Evolutionary conservation across 2,113 vertebrate genomes (phyloP), one percentile per base, ranked within the genome.

Genomic region (Saguinus imperator): DNA sequence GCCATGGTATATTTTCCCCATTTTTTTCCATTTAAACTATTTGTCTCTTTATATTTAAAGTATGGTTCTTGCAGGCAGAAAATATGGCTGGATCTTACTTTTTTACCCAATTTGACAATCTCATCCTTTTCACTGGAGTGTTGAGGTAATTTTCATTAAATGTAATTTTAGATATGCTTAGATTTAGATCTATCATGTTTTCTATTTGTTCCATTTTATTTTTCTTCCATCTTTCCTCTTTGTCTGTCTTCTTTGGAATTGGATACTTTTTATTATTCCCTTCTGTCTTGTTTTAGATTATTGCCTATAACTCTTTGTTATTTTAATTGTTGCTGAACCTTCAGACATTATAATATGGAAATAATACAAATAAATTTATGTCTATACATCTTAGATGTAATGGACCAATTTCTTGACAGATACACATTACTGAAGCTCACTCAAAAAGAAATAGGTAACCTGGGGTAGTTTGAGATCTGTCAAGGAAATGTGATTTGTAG

Each of bases 141-240:
- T 64, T 70, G 14, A 86, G 29, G 55, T 70, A 35, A 86, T 86
- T 85, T 77, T 82, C 20, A 90, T 87, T 92, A 94, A 86, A 72
- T 84, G 3, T 57, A 66, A 89, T 87, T 96, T 82, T 85, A 89
- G 55, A 61, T 82, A 70, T 94, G 18, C 9, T 29, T 82, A 81
- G 66, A 94, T 89, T 94, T 68, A 94, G 92, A 86, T 85, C 37
- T 86, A 57, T 86, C 64, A 76, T 89, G 35, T 89, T 92, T 96
- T 89, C 57, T 89, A 64, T 96, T 96, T 72, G 68, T 90, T 87
- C 43, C 58, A 77, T 89, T 50, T 92, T 40, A 90, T 52, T 87
- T 93, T 94, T 96, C 29, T 93, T 94, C 27, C 32, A 57, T 86
- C 7, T 32, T 84, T 85, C 13, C 6, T 81, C 29, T 64, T 94